These are phyloP conservation scores for Dastarcus helophoroides DNA, from an alignment of 2,888 invertebrate species.

Conservation along the genomic window DNA sequence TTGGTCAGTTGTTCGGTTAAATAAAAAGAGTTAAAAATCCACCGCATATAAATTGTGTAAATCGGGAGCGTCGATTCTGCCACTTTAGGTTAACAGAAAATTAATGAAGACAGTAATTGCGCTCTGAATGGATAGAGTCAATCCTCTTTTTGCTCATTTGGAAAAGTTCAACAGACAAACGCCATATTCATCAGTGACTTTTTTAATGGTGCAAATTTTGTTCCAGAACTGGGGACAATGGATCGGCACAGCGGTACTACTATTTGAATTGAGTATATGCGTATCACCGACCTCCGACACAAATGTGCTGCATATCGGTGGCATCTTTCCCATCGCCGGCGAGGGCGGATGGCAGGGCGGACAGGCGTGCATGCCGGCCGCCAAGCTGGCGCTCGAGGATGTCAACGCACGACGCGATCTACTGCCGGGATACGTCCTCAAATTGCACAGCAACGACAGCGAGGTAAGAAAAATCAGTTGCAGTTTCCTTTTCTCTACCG, in stretches of 20 bases:
- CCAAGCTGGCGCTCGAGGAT: slow-evolving; percentile 89
- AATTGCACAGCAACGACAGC: slow-evolving; percentile 91
- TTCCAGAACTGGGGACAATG: slow-evolving; percentile 36
- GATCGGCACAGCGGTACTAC: slow-evolving; percentile 31
- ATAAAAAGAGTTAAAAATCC: too few relatives aligned
- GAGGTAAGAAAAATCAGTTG: too few relatives aligned
- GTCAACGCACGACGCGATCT: slow-evolving; percentile 84
- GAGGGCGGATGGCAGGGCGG: slow-evolving; percentile 98
- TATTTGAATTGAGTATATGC: slow-evolving; percentile 16
- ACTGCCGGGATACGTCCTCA: slow-evolving; percentile 81
- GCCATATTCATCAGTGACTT: slow-evolving; percentile 6
- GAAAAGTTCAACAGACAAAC: too few relatives aligned
- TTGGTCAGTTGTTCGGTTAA: too few relatives aligned
- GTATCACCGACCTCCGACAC: slow-evolving; percentile 5
- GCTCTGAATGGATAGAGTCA: too few relatives aligned
- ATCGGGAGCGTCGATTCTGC: too few relatives aligned
- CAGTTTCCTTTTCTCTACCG: too few relatives aligned
- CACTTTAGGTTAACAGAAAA: too few relatives aligned
- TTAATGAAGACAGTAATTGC: too few relatives aligned
- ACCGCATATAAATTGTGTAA: too few relatives aligned
- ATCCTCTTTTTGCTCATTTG: too few relatives aligned
- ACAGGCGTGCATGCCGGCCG: slow-evolving; percentile 96
- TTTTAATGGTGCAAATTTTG: too few relatives aligned
- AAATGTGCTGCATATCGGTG: slow-evolving; percentile 87
- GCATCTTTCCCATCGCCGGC: slow-evolving; percentile 94